Evolutionary conservation across 2,888 invertebrate genomes (phyloP).

Genomic region (Xestia c-nigrum): DNA sequence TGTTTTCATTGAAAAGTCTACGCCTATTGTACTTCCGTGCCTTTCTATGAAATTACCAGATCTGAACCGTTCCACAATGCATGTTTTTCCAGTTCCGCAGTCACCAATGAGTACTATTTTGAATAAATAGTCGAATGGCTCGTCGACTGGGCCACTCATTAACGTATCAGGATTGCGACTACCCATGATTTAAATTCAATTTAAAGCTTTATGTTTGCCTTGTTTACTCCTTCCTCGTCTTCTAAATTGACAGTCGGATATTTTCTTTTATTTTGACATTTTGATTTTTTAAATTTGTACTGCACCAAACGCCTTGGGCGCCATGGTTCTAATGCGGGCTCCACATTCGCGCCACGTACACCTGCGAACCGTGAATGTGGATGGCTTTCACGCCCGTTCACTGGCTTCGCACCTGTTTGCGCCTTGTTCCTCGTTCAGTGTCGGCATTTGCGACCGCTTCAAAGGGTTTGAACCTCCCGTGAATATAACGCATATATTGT

Average conservation of each 20-base stretch:
- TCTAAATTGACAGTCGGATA: slow-evolving; percentile 60
- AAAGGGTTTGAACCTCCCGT: too few species aligned
- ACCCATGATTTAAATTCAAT: slow-evolving; percentile 90
- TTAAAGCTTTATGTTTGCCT: slow-evolving; percentile 77
- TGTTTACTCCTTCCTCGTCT: slow-evolving; percentile 71
- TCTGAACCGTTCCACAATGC: slow-evolving; percentile 98
- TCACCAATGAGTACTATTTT: slow-evolving; percentile 98
- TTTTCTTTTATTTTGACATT: slow-evolving; percentile 62
- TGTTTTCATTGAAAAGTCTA: slow-evolving; percentile 99
- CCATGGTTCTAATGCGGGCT: not conserved
- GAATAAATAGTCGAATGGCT: slow-evolving; percentile 97
- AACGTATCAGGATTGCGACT: slow-evolving; percentile 94
- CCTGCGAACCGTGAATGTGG: too few species aligned
- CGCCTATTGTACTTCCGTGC: slow-evolving; percentile 99
- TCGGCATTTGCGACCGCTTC: too few species aligned
- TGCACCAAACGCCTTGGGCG: not conserved
- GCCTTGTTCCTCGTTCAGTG: too few species aligned
- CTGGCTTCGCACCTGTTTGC: too few species aligned
- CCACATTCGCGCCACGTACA: too few species aligned
- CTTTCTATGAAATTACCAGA: slow-evolving; percentile 98
- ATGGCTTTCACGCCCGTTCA: too few species aligned
- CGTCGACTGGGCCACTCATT: slow-evolving; percentile 93
- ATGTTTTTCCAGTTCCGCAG: slow-evolving; percentile 97
- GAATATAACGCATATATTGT: too few species aligned
- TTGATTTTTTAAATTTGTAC: slow-evolving; percentile 36